Evolutionary conservation across 2,797 vertebrate species (phyloP).

Genomic region (Podarcis lilfordi): DNA sequence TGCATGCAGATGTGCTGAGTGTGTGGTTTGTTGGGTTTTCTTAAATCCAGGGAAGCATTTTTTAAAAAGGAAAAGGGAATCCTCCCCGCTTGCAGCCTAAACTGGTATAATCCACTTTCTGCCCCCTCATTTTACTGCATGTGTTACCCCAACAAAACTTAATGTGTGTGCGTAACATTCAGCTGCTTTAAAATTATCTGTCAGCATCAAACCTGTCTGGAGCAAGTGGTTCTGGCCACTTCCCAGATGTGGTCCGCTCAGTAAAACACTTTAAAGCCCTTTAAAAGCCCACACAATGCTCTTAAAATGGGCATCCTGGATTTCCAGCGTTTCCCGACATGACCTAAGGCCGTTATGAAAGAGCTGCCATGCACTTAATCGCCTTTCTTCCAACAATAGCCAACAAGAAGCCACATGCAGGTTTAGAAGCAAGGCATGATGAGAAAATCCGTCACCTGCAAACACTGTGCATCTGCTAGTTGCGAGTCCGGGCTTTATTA

Average conservation of each 20-base stretch:
- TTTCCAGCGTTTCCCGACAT: not conserved
- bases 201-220: not conserved
- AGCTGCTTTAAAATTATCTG: not conserved
- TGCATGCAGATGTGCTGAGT: not conserved
- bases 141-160: too few relatives aligned
- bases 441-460: not conserved
- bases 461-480: not conserved
- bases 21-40: not conserved
- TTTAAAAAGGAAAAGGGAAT: not conserved
- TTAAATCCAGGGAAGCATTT: not conserved
- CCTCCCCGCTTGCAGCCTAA: not conserved
- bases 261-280: not conserved
- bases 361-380: not conserved
- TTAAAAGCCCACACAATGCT: not conserved
- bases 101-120: not conserved
- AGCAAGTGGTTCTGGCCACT: not conserved
- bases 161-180: not conserved
- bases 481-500: not conserved
- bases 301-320: not conserved
- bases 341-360: not conserved
- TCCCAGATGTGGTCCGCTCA: not conserved
- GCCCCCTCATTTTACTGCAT: not conserved
- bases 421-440: not conserved
- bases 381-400: not conserved
- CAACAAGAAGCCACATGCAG: not conserved